Conservation (phyloP, 1,140 invertebrate species). For the Euwallacea fornicatus region DNA sequence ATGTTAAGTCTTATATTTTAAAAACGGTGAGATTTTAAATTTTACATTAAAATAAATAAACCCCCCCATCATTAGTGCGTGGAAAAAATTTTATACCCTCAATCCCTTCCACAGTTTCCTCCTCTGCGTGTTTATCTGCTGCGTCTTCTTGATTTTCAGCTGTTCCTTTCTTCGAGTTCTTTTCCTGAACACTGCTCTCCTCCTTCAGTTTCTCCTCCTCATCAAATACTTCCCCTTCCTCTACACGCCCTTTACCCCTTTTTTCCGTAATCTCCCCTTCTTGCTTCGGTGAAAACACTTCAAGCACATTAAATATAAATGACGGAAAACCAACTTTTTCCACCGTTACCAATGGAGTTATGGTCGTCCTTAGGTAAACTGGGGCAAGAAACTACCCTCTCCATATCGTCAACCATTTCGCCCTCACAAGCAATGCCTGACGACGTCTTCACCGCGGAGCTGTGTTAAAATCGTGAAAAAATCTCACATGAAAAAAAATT, state of each 20-base stretch:
- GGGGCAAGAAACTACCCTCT: constrained; percentile 40
- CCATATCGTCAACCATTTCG: constrained; percentile 17
- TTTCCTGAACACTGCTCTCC: too few species aligned
- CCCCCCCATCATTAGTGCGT: too few species aligned
- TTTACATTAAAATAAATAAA: too few species aligned
- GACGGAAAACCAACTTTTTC: too few species aligned
- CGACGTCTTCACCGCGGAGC: constrained; percentile 5
- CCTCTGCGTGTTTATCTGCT: not conserved
- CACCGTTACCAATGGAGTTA: constrained; percentile 24
- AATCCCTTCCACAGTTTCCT: not conserved
- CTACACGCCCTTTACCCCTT: too few species aligned
- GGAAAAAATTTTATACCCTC: not conserved
- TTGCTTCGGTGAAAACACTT: too few species aligned
- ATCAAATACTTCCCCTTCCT: too few species aligned
- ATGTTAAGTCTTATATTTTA: too few species aligned
- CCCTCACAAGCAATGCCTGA: not conserved
- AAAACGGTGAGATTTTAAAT: too few species aligned
- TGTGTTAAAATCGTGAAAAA: constrained; percentile 11
- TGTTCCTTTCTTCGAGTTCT: not conserved
- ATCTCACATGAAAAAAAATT: not conserved
- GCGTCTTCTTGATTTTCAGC: not conserved
- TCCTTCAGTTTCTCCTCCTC: too few species aligned
- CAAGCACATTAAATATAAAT: too few species aligned
- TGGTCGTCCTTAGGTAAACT: constrained; percentile 40
- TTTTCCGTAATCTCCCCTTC: too few species aligned